These are phyloP conservation scores for Orchesella cincta DNA, from an alignment of 1,140 invertebrate genomes.

Conservation along the genomic window DNA sequence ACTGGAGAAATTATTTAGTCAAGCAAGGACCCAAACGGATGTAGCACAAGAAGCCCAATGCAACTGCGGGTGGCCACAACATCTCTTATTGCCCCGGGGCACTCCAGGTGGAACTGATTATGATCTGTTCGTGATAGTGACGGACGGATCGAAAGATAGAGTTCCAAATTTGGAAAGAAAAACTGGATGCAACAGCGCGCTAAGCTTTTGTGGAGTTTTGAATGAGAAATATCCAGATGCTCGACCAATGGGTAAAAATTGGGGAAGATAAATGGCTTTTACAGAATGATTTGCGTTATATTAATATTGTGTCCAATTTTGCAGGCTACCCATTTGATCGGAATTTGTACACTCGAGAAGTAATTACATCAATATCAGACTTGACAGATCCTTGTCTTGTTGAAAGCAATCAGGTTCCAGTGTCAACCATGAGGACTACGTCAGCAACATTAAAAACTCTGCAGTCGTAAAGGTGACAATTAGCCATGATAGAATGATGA, in stretches of 20 bases:
- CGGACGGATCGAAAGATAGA: slow-evolving; percentile 70
- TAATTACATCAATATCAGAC: neutral
- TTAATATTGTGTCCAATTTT: no score
- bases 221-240: slow-evolving; percentile 54
- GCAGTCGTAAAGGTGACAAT: slow-evolving; percentile 3
- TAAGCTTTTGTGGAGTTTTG: slow-evolving; percentile 54
- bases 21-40: neutral
- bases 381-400: neutral
- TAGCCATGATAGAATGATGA: slow-evolving; percentile 23
- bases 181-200: slow-evolving; percentile 24
- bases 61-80: slow-evolving; percentile 84
- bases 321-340: slow-evolving; percentile 46
- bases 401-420: slow-evolving; percentile 21
- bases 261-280: no score
- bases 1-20: slow-evolving; percentile 9
- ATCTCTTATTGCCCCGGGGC: slow-evolving; percentile 78
- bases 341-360: neutral
- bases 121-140: slow-evolving; percentile 78
- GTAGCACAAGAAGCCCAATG: slow-evolving; percentile 57
- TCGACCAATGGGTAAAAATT: slow-evolving; percentile 55
- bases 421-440: neutral
- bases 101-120: slow-evolving; percentile 66
- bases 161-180: slow-evolving; percentile 37
- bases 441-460: neutral
- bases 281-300: no score